A percentile compares a stretch with the other conserved stretches of the same genome.
These are phyloP conservation scores for Orbicella faveolata DNA, from an alignment of 64 coral and sea anemone species.

Conservation along the genomic window DNA sequence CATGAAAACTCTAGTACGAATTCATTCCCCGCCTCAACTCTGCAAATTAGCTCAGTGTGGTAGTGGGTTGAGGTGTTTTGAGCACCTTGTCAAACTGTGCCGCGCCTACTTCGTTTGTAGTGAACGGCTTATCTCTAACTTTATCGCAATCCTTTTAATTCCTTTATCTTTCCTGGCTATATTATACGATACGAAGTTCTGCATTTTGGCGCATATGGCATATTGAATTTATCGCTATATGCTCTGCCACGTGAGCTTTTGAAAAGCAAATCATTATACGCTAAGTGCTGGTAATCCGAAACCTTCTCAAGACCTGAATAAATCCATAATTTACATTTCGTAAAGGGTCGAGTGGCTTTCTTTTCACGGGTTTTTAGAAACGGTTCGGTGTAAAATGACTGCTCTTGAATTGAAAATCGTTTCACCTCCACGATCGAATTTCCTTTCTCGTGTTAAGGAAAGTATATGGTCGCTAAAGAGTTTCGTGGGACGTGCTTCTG, in stretches of 20 bases:
- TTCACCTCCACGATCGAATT: neutral
- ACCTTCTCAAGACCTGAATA: neutral
- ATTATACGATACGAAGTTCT: neutral
- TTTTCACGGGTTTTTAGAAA: neutral
- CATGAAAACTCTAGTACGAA: neutral
- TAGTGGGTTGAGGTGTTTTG: neutral
- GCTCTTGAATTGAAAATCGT: neutral
- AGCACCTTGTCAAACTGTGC: neutral
- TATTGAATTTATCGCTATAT: conserved; percentile 10
- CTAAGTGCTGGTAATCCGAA: conserved; percentile 31
- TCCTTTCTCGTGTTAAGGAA: neutral
- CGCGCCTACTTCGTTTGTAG: neutral
- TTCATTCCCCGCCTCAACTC: neutral
- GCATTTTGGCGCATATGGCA: conserved; percentile 6
- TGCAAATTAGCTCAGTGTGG: neutral
- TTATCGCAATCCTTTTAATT: conserved; percentile 30
- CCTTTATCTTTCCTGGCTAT: conserved; percentile 14
- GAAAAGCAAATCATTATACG: conserved; percentile 20
- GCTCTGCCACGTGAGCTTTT: conserved; percentile 24
- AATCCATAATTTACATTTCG: conserved; percentile 27
- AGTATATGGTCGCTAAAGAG: neutral
- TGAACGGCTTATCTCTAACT: conserved; percentile 6
- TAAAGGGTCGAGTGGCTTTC: neutral
- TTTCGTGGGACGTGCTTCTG: too few relatives aligned
- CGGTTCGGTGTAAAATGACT: neutral